phyloP scores from a whole-genome alignment of 1,140 invertebrate genomes.

The Drosophila seguyi region DNA sequence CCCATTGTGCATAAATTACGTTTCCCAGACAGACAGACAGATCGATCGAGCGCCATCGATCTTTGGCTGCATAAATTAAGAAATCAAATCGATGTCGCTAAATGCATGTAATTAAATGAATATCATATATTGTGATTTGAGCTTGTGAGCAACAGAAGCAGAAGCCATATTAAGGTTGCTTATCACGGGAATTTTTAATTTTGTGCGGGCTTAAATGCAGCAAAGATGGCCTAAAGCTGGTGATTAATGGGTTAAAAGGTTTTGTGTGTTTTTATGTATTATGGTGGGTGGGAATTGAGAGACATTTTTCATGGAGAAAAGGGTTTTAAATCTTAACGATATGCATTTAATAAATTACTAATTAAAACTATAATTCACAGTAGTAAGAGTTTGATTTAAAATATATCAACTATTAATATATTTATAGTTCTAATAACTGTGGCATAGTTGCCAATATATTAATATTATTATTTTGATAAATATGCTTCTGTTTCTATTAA shows the following conservation, averaged over 20 bases:
- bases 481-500: too few species aligned
- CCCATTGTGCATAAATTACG: conserved; percentile 66
- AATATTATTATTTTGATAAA: too few species aligned
- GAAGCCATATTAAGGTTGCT: conserved; percentile 22
- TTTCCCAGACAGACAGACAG: conserved; percentile 13
- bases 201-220: not conserved
- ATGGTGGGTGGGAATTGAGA: not conserved
- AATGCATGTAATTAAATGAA: conserved; percentile 58
- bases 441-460: too few species aligned
- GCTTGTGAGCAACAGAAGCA: conserved; percentile 35
- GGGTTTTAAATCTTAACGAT: too few species aligned
- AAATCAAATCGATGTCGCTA: conserved; percentile 52
- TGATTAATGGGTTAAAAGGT: conserved; percentile 9
- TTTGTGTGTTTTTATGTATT: conserved; percentile 9
- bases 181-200: conserved; percentile 9
- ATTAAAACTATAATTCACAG: too few species aligned
- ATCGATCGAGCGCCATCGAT: conserved; percentile 39
- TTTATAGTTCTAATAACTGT: too few species aligned
- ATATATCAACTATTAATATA: too few species aligned
- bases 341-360: too few species aligned
- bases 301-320: not conserved
- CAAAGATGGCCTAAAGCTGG: not conserved
- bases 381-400: too few species aligned
- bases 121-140: conserved; percentile 36
- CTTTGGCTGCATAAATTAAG: conserved; percentile 49